Evolutionary conservation across 2,113 vertebrate genomes (phyloP), one percentile per base, ranked within the genome.

Genomic region (Microcebus griseorufus): DNA sequence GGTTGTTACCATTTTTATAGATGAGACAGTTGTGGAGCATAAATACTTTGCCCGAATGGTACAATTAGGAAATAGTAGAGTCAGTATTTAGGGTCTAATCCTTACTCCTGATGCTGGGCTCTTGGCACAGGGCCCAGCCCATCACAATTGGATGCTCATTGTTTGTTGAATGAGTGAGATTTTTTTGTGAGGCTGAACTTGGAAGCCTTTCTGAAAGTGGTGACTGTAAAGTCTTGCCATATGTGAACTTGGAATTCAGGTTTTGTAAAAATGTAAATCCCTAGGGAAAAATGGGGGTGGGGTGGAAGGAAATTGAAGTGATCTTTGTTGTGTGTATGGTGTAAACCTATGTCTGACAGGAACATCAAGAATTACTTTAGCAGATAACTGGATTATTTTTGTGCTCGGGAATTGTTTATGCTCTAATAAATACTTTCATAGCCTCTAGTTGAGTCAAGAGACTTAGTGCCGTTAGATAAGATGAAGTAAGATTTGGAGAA

Each of bases 221-320:
- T 79, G 45, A 51, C 72, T 96, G 92, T 93, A 92, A 97, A 95
- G 93, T 94, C 39, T 79, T 86, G 69, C 91, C 85, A 76, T 80
- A 76, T 25, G 32, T 82, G 85, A 84, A 93, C 62, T 82, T 96
- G 91, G 81, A 96, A 93, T 91, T 88, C 81, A 88, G 53, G 34
- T 79, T 85, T 94, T 79, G 39, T 84, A 79, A 92, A 79, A 88
- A 85, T 8, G 2, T 34, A 87, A 45, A 55, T 75, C 93, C 70
- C 53, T 72, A 55, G 53, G 82, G 72, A 45, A 84, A 90, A 62
- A 83, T 76, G 55, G 5, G 62, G 81, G 62, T 12, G 25, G 29
- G 51, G 53, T 84, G 10, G 60, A 75, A 92, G 70, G 89, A 97
- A 95, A 64, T 73, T 48, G 45, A 86, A 96, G n/a, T 73, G 39